These are phyloP conservation scores for Eulemur coronatus DNA, from an alignment of 2,797 vertebrate species.

Conservation along the genomic window DNA sequence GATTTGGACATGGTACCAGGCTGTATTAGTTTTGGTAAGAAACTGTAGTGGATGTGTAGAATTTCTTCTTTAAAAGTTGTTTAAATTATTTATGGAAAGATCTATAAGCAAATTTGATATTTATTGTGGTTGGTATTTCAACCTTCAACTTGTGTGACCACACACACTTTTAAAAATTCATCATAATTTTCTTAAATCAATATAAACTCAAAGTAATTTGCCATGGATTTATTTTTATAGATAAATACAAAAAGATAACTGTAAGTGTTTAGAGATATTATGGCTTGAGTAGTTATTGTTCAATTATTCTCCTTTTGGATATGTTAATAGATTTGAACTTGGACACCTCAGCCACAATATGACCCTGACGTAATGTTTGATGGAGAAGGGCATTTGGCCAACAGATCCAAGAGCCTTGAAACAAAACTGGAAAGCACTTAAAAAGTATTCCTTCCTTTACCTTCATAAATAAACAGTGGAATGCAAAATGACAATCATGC, in stretches of 20 bases:
- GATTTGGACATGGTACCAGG: not conserved
- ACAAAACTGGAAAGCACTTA: not conserved
- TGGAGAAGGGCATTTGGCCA: not conserved
- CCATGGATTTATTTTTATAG: not conserved
- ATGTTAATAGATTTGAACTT: not conserved
- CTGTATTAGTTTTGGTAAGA: not conserved
- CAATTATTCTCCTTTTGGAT: not conserved
- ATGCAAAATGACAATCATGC: not conserved
- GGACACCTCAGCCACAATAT: not conserved
- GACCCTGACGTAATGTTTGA: not conserved
- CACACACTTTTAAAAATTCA: not conserved
- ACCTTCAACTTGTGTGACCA: not conserved
- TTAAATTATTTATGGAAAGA: not conserved
- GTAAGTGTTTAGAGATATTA: not conserved
- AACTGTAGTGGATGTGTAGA: not conserved
- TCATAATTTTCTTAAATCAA: not conserved
- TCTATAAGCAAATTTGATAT: not conserved
- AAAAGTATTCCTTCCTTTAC: not conserved
- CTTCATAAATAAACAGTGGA: not conserved
- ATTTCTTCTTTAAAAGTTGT: not conserved
- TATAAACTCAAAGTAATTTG: not conserved
- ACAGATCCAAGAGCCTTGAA: not conserved
- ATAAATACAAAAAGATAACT: not conserved
- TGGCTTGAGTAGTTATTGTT: not conserved
- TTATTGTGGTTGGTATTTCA: not conserved